Conservation (phyloP, 1,140 invertebrate species). For the Ooceraea biroi region DNA sequence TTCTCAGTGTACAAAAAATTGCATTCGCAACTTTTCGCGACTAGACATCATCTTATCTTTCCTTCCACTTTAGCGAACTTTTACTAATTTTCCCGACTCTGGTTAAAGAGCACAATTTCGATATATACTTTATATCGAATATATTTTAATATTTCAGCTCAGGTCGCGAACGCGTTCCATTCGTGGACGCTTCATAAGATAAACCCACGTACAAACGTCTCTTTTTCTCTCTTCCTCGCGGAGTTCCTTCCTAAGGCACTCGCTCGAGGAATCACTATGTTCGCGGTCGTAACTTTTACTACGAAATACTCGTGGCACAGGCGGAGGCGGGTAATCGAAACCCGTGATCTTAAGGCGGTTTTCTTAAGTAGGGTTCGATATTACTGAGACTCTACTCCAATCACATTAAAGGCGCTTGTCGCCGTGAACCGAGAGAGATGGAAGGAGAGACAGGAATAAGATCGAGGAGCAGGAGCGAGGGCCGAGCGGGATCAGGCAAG, state of each 20-base stretch:
- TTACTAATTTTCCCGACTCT: background rate
- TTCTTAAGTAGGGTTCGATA: conserved; percentile 58
- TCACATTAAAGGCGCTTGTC: conserved; percentile 69
- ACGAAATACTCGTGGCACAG: conserved; percentile 16
- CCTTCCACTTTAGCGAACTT: background rate
- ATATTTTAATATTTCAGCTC: background rate
- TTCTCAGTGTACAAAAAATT: background rate
- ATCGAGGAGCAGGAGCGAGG: conserved; percentile 34
- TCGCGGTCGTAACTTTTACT: conserved; percentile 16
- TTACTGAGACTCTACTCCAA: conserved; percentile 59
- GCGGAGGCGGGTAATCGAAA: conserved; percentile 48
- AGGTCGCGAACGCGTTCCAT: background rate
- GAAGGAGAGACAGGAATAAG: conserved; percentile 27
- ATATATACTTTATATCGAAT: background rate
- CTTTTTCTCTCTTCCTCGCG: background rate
- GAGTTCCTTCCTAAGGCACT: background rate
- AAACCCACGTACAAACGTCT: background rate
- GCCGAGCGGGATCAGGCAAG: conserved; percentile 52
- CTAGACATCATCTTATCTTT: background rate
- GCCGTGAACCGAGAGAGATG: conserved; percentile 16
- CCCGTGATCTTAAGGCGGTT: conserved; percentile 66
- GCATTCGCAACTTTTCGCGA: background rate
- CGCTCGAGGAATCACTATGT: conserved; percentile 10
- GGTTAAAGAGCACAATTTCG: background rate
- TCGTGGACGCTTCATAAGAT: background rate